Evolutionary conservation across 1,140 invertebrate species (phyloP).

Genomic region (Anastrepha ludens): DNA sequence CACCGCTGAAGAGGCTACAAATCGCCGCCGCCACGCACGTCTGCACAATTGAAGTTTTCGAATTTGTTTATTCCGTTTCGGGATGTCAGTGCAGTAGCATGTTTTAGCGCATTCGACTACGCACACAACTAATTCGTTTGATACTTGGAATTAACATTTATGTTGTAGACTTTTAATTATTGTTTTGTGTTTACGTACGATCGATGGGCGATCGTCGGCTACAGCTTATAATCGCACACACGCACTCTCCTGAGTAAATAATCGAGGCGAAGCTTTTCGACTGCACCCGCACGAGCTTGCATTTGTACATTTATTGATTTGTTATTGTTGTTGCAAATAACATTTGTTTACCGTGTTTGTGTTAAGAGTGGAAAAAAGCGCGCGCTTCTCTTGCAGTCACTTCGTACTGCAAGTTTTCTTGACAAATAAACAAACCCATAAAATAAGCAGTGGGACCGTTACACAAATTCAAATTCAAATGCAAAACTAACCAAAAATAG

Average conservation of each 20-base stretch:
- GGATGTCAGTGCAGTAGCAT: slow-evolving; percentile 72
- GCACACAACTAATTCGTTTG: slow-evolving; percentile 2
- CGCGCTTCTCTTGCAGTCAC: neutral
- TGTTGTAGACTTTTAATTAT: slow-evolving; percentile 2
- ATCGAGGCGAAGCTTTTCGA: slow-evolving; percentile 3
- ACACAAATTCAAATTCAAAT: slow-evolving; percentile 2
- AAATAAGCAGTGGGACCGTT: neutral
- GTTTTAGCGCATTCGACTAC: slow-evolving; percentile 59
- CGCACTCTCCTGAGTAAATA: neutral
- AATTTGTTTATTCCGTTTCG: slow-evolving; percentile 74
- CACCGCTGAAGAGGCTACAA: neutral
- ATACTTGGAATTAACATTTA: slow-evolving; percentile 10
- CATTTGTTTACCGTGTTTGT: neutral
- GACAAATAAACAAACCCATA: neutral
- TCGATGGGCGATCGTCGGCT: slow-evolving; percentile 11
- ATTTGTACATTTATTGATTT: neutral
- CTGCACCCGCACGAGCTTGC: neutral
- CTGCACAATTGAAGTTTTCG: slow-evolving; percentile 68
- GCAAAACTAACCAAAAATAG: slow-evolving; percentile 6
- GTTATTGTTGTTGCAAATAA: neutral
- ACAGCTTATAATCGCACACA: neutral
- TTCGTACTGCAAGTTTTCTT: neutral
- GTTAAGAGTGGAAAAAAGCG: slow-evolving; percentile 28
- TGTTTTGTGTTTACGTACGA: neutral
- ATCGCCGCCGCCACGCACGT: neutral